These are phyloP conservation scores for Reticulitermes lucifugus DNA, from an alignment of 2,888 invertebrate species.

Conservation along the genomic window DNA sequence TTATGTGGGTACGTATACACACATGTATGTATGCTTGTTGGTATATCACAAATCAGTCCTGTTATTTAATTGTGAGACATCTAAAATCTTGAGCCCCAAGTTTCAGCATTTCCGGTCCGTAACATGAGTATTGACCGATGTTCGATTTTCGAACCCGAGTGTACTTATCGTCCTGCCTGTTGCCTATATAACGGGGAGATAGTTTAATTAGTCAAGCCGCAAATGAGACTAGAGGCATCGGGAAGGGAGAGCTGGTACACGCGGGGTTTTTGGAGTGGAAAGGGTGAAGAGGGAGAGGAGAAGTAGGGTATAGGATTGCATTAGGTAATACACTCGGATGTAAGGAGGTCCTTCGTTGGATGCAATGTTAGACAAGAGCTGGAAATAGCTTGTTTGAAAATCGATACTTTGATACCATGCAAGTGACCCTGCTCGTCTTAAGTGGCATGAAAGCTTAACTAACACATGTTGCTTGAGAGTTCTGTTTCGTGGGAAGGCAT, in stretches of 20 bases:
- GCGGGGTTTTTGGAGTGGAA: background rate
- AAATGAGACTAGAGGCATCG: constrained; percentile 41
- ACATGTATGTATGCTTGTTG: too few species aligned
- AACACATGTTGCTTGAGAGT: background rate
- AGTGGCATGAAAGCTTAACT: background rate
- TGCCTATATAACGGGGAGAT: constrained; percentile 41
- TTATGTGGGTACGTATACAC: too few species aligned
- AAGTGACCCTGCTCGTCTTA: constrained; percentile 24
- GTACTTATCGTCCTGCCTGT: constrained; percentile 39
- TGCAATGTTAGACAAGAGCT: constrained; percentile 29
- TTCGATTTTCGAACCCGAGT: constrained; percentile 31
- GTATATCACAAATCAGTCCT: too few species aligned
- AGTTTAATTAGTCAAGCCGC: constrained; percentile 43
- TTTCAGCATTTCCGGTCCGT: too few species aligned
- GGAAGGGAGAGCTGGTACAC: constrained; percentile 1
- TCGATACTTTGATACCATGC: constrained; percentile 42
- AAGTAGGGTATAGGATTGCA: constrained; percentile 39
- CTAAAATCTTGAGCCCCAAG: too few species aligned
- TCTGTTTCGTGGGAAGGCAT: too few species aligned
- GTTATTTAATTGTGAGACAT: too few species aligned
- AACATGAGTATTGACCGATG: constrained; percentile 4
- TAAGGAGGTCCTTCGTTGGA: constrained; percentile 21
- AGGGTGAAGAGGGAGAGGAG: background rate
- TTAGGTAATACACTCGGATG: constrained; percentile 38
- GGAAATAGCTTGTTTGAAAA: constrained; percentile 37